A percentile compares a stretch with the other conserved stretches of the same genome.
phyloP scores from a whole-genome alignment of 1,140 invertebrate genomes.

The Branchinecta lindahli region DNA sequence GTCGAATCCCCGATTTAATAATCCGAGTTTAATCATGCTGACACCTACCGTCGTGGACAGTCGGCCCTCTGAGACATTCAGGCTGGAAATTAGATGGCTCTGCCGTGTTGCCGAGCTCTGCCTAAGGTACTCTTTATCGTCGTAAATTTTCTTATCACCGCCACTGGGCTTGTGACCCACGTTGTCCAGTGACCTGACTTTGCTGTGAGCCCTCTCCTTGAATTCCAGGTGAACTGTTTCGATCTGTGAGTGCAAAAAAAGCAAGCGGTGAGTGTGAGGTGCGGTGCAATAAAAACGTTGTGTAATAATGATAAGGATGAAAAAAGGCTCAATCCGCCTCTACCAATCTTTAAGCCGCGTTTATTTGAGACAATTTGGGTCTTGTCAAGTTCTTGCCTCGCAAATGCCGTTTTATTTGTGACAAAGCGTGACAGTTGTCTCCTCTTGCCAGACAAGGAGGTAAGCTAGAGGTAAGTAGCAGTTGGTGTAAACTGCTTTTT shows the following conservation, averaged over 20 bases:
- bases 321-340: not conserved
- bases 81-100: constrained; percentile 30
- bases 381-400: too few relatives aligned
- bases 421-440: too few relatives aligned
- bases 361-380: too few relatives aligned
- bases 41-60: not conserved
- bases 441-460: too few relatives aligned
- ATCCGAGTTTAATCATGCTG: too few relatives aligned
- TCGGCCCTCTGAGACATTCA: constrained; percentile 25
- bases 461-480: too few relatives aligned
- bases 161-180: constrained; percentile 83
- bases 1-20: too few relatives aligned
- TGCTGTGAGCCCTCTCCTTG: constrained; percentile 58
- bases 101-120: constrained; percentile 46
- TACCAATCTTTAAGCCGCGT: too few relatives aligned
- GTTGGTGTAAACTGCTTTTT: too few relatives aligned
- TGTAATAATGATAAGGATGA: not conserved
- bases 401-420: too few relatives aligned
- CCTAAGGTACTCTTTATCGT: constrained; percentile 82
- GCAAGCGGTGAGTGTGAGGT: not conserved
- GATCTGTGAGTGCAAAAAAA: constrained; percentile 45
- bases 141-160: constrained; percentile 82
- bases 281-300: not conserved
- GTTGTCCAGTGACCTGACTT: constrained; percentile 82
- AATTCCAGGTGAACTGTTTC: constrained; percentile 64